phyloP scores from a whole-genome alignment of 2,888 invertebrate species.

The Drosophila longiperda region DNA sequence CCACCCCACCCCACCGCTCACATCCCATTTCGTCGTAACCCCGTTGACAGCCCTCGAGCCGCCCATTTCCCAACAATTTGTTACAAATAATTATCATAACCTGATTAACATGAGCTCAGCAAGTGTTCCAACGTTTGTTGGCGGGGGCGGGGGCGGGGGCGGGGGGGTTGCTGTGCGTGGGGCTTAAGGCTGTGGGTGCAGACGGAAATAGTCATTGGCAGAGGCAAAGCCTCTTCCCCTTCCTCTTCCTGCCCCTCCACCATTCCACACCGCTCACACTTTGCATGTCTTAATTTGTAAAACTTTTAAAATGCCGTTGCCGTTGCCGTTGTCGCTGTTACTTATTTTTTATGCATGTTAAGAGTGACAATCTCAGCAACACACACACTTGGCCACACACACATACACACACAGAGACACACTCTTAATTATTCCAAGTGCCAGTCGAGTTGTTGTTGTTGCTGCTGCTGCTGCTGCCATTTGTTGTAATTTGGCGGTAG shows the following conservation, averaged over 20 bases:
- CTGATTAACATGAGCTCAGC: constrained; percentile 85
- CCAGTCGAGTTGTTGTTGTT: constrained; percentile 46
- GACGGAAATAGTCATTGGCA: constrained; percentile 61
- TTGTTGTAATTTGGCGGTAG: constrained; percentile 75
- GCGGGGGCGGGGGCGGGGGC: constrained; percentile 8
- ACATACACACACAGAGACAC: constrained; percentile 27
- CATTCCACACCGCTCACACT: constrained; percentile 10
- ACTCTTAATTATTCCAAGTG: constrained; percentile 78
- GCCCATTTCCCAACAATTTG: constrained; percentile 78
- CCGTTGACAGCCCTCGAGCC: constrained; percentile 29
- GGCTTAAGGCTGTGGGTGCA: constrained; percentile 17
- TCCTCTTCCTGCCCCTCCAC: neutral
- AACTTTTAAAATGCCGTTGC: constrained; percentile 79
- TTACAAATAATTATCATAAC: constrained; percentile 85
- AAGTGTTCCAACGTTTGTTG: constrained; percentile 46
- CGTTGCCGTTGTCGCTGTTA: constrained; percentile 57
- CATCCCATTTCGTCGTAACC: neutral
- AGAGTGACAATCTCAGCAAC: constrained; percentile 73
- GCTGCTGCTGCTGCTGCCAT: constrained; percentile 36
- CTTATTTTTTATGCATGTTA: constrained; percentile 83
- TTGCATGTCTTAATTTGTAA: constrained; percentile 68
- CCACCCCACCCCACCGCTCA: constrained; percentile 12
- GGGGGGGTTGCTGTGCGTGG: neutral
- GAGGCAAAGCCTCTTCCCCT: constrained; percentile 12
- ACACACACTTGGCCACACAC: constrained; percentile 44